Base-by-base conservation (phyloP, 2,797 vertebrate species). In the Limnodromus scolopaceus region DNA sequence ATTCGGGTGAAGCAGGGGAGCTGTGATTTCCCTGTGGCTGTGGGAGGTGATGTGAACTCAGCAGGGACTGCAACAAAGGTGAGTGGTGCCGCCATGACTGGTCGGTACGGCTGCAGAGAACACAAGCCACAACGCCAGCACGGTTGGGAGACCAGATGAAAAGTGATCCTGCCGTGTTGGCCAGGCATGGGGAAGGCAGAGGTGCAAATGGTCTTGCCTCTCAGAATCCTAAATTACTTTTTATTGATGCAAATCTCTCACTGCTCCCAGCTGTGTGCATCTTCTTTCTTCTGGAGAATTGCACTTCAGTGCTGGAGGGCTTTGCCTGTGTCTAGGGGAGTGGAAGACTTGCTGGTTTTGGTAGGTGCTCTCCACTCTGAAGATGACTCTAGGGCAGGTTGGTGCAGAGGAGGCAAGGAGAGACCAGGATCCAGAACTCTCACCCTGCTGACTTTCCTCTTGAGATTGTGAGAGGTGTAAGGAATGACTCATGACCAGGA, bases 11-110 rank as follows among this genome's bases (percentile, higher is more conserved):
- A 63, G 27, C 27, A 2, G 0, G 53, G 51, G 46, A 90, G 25
- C 51, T 69, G 63, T 27, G 41, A 45, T 88, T 93, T 76, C 36
- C 41, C 71, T n/a, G 68, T 30, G 41, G 72, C 82, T 77, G 3
- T 57, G n/a, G 60, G 36, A 88, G 43, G 69, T 3, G 2, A 32
- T 30, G 41, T 2, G 14, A 88, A 77, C 69, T 74, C 80, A 39
- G 39, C n/a, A 51, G 48, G 51, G 69, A 45, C 60, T 63, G 45
- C 1, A 2, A 28, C 60, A 69, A 69, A 69, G 32, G 70, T 0
- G 0, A 72, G 64, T 2, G 0, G 2, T 85, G 66, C 24, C 2
- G 0, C 80, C 4, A 4, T 13, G 39, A 51, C 18, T 1, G 1
- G 48, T 24, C 13, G 3, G 45, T 38, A 36, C 0, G 3, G 72